These are phyloP conservation scores for Seira sanloemensis DNA, from an alignment of 2,888 invertebrate genomes.

Conservation along the genomic window DNA sequence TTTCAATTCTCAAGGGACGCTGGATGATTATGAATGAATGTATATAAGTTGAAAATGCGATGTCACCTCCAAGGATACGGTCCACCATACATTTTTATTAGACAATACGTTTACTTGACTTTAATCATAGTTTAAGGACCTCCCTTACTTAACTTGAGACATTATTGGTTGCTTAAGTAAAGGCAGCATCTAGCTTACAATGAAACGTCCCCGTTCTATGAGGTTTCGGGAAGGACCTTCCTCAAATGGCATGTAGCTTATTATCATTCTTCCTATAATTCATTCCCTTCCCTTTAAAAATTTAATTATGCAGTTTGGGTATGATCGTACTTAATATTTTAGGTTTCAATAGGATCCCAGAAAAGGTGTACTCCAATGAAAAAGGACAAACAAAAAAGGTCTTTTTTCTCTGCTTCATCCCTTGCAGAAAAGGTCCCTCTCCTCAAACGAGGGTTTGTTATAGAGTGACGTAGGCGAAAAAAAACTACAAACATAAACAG, in stretches of 20 bases:
- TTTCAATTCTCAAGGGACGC: conserved; percentile 44
- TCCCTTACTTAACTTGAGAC: conserved; percentile 46
- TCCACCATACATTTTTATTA: conserved; percentile 54
- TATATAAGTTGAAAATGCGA: conserved; percentile 62
- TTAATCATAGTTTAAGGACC: conserved; percentile 55
- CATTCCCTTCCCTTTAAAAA: too few species aligned
- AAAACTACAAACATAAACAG: conserved; percentile 30
- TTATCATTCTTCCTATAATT: too few species aligned
- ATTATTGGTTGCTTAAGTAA: too few species aligned
- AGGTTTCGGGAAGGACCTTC: too few species aligned
- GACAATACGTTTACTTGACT: conserved; percentile 51
- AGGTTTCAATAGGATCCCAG: too few species aligned
- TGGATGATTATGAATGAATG: conserved; percentile 64
- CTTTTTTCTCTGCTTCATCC: conserved; percentile 37
- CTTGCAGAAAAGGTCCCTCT: conserved; percentile 47
- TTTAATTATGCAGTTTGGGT: too few species aligned
- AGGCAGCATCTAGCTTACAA: too few species aligned
- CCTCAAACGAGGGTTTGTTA: conserved; percentile 24
- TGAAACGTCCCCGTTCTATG: too few species aligned
- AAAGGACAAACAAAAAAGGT: conserved; percentile 35
- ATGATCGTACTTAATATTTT: too few species aligned
- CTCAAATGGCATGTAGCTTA: too few species aligned
- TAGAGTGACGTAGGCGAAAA: conserved; percentile 42
- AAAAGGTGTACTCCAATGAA: too few species aligned
- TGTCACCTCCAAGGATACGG: conserved; percentile 49